These are phyloP conservation scores for Lepeophtheirus nordmannii DNA, from an alignment of 2,888 invertebrate genomes.

Conservation along the genomic window DNA sequence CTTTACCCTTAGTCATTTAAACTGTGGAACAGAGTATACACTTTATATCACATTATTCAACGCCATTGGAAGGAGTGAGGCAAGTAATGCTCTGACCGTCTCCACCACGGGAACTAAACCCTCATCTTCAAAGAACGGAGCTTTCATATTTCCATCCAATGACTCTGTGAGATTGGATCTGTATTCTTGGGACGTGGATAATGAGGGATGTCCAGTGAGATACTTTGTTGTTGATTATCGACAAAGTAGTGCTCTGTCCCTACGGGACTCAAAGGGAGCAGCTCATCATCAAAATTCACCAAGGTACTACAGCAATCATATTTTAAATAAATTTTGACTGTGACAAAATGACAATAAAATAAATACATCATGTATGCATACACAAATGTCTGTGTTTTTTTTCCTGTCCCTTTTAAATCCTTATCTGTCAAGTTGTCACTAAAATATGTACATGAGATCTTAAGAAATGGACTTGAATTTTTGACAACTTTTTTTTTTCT, in stretches of 20 bases:
- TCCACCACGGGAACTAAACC: not conserved
- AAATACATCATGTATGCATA: too few relatives aligned
- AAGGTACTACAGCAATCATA: not conserved
- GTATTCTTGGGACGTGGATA: slow-evolving; percentile 3
- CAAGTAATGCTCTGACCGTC: not conserved
- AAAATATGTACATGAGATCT: too few relatives aligned
- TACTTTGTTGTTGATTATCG: slow-evolving; percentile 20
- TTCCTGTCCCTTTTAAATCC: too few relatives aligned
- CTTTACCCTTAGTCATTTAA: not conserved
- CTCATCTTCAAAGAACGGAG: not conserved
- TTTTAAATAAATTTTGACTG: too few relatives aligned
- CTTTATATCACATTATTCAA: slow-evolving; percentile 14
- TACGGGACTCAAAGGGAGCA: not conserved
- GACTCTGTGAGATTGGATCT: slow-evolving; percentile 17
- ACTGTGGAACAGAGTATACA: not conserved
- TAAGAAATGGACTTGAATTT: too few relatives aligned
- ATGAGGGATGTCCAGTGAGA: slow-evolving; percentile 8
- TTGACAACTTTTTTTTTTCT: too few relatives aligned
- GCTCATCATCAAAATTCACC: slow-evolving; percentile 1
- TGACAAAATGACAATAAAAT: too few relatives aligned
- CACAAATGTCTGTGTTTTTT: too few relatives aligned
- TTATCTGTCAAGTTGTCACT: too few relatives aligned
- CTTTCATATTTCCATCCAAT: slow-evolving; percentile 14
- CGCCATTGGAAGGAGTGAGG: not conserved
- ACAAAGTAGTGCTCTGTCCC: not conserved